Percentiles rank a stretch among this genome's conserved stretches.
These are phyloP conservation scores for Antheraea pernyi DNA, from an alignment of 1,140 invertebrate species.

Conservation along the genomic window DNA sequence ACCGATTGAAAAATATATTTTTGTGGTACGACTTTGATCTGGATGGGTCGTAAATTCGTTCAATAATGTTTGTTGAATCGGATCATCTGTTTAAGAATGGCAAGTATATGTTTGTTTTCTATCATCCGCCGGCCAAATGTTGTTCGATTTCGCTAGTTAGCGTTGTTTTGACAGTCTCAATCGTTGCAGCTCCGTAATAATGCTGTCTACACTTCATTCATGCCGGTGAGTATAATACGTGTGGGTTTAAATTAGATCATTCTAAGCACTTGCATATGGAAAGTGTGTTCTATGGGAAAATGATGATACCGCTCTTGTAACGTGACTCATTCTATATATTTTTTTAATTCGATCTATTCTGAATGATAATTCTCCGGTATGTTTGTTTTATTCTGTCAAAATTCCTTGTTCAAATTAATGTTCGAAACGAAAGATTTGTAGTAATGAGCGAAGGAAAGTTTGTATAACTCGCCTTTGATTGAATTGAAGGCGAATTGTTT, in stretches of 20 bases:
- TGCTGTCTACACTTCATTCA: constrained; percentile 48
- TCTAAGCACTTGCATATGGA: constrained; percentile 24
- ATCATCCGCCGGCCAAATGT: constrained; percentile 63
- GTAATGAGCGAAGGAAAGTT: constrained; percentile 11
- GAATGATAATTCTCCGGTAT: constrained; percentile 14
- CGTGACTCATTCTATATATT: constrained; percentile 14
- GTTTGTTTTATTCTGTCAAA: constrained; percentile 19
- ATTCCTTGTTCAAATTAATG: constrained; percentile 14
- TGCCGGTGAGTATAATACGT: constrained; percentile 20
- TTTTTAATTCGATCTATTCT: constrained; percentile 12
- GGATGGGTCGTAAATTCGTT: constrained; percentile 49
- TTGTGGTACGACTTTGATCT: constrained; percentile 50
- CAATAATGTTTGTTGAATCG: constrained; percentile 57
- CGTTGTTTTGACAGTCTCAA: constrained; percentile 67
- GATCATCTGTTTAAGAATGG: constrained; percentile 53
- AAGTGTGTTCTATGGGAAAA: constrained; percentile 30
- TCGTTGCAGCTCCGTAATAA: constrained; percentile 48
- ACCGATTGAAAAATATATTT: constrained; percentile 37
- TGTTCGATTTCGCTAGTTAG: constrained; percentile 56
- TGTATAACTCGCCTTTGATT: not conserved
- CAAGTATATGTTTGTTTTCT: constrained; percentile 66
- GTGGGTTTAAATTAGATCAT: constrained; percentile 28
- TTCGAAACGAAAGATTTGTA: constrained; percentile 15
- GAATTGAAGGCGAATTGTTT: not conserved
- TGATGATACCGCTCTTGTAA: constrained; percentile 16